Percentiles rank a stretch among this genome's conserved stretches.
Conservation (phyloP, 2,113 vertebrate species). For the Pterocles burchelli region DNA sequence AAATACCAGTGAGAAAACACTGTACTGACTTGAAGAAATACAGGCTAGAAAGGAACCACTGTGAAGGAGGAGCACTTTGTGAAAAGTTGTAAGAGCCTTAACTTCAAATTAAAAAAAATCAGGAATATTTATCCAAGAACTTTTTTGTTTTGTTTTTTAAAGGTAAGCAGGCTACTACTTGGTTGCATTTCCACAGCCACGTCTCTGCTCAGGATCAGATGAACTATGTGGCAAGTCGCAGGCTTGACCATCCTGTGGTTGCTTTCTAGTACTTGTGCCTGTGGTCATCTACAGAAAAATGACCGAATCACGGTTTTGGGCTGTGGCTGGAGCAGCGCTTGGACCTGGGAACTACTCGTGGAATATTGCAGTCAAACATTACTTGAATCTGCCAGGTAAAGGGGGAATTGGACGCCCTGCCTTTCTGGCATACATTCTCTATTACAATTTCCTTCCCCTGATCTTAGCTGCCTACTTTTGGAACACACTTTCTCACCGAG, state of each 20-base stretch:
- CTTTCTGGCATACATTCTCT: background rate
- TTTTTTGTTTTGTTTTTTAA: background rate
- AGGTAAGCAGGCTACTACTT: background rate
- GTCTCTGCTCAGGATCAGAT: background rate
- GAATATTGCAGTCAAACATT: background rate
- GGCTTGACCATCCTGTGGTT: background rate
- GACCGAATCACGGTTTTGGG: rapidly evolving
- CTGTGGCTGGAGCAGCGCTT: background rate
- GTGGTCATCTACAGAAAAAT: background rate
- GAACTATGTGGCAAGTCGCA: background rate
- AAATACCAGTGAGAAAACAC: background rate
- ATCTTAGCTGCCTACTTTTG: background rate
- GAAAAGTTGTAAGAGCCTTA: background rate
- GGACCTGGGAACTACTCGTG: background rate
- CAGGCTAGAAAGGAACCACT: background rate
- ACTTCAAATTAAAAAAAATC: background rate
- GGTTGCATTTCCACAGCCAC: background rate
- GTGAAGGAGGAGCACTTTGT: background rate
- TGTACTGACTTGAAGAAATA: background rate
- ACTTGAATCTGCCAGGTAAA: background rate
- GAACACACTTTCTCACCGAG: background rate
- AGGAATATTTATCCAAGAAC: background rate
- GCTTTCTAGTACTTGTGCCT: background rate
- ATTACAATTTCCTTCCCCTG: background rate
- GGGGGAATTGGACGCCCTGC: background rate